Percentiles rank a stretch among this genome's conserved stretches.
These are phyloP conservation scores for Hemicentrotus pulcherrimus DNA, from an alignment of 35 echinoderm and acorn worm species.

Conservation along the genomic window DNA sequence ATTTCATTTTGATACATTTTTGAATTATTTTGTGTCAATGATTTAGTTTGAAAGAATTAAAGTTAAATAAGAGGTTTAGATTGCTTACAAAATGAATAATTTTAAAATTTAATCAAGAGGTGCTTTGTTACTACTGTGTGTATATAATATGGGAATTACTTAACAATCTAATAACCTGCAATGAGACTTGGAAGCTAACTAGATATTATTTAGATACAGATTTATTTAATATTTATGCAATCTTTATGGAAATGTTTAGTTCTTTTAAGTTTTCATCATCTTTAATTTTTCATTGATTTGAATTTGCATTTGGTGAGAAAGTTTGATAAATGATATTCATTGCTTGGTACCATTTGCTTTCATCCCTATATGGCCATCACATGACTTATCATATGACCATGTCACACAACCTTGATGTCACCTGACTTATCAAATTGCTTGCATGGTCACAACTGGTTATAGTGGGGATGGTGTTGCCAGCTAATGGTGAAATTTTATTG, in stretches of 20 bases:
- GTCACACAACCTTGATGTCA: background rate
- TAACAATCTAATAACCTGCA: background rate
- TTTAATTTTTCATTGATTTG: background rate
- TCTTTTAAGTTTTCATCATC: background rate
- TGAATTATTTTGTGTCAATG: background rate
- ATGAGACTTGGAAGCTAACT: background rate
- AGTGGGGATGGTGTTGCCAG: background rate
- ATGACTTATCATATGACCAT: background rate
- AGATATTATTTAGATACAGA: background rate
- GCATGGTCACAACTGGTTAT: background rate
- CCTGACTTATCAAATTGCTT: background rate
- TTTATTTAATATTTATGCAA: background rate
- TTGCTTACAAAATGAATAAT: background rate
- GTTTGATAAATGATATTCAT: background rate
- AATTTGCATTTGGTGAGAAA: background rate
- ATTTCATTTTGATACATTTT: background rate
- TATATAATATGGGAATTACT: background rate
- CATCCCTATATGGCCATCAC: background rate
- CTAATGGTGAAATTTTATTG: background rate
- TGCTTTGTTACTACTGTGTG: background rate
- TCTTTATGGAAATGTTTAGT: background rate
- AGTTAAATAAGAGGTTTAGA: background rate
- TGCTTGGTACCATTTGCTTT: background rate
- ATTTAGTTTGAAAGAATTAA: background rate
- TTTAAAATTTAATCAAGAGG: background rate